phyloP scores from a whole-genome alignment of 2,888 invertebrate species.

The Nomada ferruginata region DNA sequence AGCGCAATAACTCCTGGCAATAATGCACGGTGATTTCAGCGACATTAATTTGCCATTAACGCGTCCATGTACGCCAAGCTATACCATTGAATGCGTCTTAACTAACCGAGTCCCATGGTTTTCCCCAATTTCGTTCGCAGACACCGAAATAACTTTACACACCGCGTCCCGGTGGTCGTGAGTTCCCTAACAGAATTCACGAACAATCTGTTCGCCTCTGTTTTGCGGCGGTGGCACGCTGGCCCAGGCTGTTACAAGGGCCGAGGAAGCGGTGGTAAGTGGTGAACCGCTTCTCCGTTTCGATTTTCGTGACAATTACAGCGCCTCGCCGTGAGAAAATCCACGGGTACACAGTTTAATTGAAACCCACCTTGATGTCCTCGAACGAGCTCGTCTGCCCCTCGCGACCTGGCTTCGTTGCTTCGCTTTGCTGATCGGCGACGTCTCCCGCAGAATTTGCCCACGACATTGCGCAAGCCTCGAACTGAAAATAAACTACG shows the following conservation, averaged over 20 bases:
- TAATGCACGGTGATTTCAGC: slow-evolving; percentile 11
- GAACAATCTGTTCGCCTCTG: slow-evolving; percentile 48
- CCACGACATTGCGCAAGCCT: slow-evolving; percentile 61
- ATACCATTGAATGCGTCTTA: slow-evolving; percentile 44
- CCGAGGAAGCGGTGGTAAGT: slow-evolving; percentile 4
- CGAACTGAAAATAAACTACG: slow-evolving; percentile 78
- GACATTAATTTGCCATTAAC: slow-evolving; percentile 31
- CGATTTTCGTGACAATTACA: slow-evolving; percentile 59
- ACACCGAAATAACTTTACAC: slow-evolving; percentile 47
- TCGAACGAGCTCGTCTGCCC: slow-evolving; percentile 51
- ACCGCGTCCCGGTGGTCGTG: slow-evolving; percentile 27
- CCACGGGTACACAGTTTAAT: slow-evolving; percentile 20
- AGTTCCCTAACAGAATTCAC: slow-evolving; percentile 48
- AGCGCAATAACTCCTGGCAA: neutral
- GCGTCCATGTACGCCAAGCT: neutral
- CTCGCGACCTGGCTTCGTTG: slow-evolving; percentile 15
- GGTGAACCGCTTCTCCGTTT: slow-evolving; percentile 42
- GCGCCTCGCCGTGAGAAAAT: slow-evolving; percentile 19
- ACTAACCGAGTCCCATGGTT: slow-evolving; percentile 43
- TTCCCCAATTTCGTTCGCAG: slow-evolving; percentile 33
- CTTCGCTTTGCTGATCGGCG: slow-evolving; percentile 48
- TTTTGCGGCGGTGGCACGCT: slow-evolving; percentile 42
- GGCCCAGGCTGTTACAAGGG: slow-evolving; percentile 42
- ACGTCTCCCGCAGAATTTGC: slow-evolving; percentile 47
- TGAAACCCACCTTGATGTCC: slow-evolving; percentile 57